Evolutionary conservation across 2,888 invertebrate species (phyloP), one percentile per base, ranked within the genome.

Genomic region (Dysmachus trigonus): DNA sequence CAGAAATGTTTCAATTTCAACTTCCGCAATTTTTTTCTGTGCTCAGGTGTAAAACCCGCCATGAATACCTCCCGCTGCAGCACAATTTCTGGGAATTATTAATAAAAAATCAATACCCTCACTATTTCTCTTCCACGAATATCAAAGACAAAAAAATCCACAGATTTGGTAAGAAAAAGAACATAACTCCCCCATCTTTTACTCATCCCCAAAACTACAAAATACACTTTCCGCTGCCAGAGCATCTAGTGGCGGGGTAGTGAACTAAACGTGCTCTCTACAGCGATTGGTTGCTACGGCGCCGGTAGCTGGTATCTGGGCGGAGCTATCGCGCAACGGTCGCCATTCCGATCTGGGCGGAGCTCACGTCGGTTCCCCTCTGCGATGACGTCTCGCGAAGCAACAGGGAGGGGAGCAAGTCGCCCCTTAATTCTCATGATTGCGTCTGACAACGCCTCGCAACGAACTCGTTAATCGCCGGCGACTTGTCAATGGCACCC

Each of bases 321-420:
- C 62, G 62, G 62, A 2, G 18, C 7, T 3, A 7, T 62, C 2
- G 22, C 3, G 5, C 8, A 10, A 22, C 62, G 7, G 85, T 85
- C 85, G 85, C 85, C 85, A 85, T 85, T 85, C 8, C 31, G 18
- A 85, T 73, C 7, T 85, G 51, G 85, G 85, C 31, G 85, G 74
- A 47, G 18, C 51, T n/a, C 18, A 15, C 5, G 2, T 1, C 8
- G 30, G 4, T 74, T 30, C 31, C 41, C 72, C 47, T 73, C 30
- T 15, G 22, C 47, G 13, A 41, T 13, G 10, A 6, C 33, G 33
- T 33, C 33, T 71, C 10, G 30, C 1, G 72, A 18, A 2, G 35
- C 18, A 31, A 74, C 74, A 33, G 7, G n/a, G 35, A n/a, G 8
- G 2, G 18, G 18, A 6, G 10, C 22, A 18, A 30, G 33, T 74